Base-by-base conservation (phyloP, 2,888 invertebrate genomes). In the Dione vanillae region DNA sequence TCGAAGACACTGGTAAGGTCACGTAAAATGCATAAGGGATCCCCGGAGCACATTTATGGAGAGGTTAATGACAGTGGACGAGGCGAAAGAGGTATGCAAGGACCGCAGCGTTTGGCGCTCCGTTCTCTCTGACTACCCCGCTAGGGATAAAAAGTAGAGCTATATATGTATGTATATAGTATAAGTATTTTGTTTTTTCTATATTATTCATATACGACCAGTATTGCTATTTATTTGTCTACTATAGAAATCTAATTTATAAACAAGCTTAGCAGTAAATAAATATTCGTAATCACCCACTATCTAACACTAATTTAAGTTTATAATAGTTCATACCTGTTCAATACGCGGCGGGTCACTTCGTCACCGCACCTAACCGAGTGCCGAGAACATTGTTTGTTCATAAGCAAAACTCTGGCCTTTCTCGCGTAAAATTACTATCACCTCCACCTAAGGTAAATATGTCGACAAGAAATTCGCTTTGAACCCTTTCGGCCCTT, bases 381-480 rank as follows among this genome's bases (percentile, higher is more conserved):
- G n/a, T n/a, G 27, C 27, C 80, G 79, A 77, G 77, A 76, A 80
- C 79, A 79, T 77, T 80, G 81, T 80, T 81, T 80, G 79, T 76
- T 74, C 78, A 70, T 76, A 80, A 79, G 78, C 81, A 79, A 86
- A 89, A 85, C 87, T 89, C 87, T 88, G 91, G 89, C 92, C 89
- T 90, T 82, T 87, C 87, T 85, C 88, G 90, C 91, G 91, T 91
- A 92, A 92, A 92, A 92, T 93, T 92, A 89, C 91, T 91, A 93
- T 92, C 92, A 92, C 89, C 91, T 90, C 84, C 86, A 89, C 91
- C 90, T 89, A 88, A 91, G 89, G 92, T 92, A 93, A 93, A 93
- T 93, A 93, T 93, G 92, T 92, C 89, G 91, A 86, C 92, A 92
- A 92, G 92, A 93, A 92, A 92, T 91, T 92, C 89, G 90, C 92